These are phyloP conservation scores for Capitulum mitella DNA, from an alignment of 2,888 invertebrate genomes.

Conservation along the genomic window DNA sequence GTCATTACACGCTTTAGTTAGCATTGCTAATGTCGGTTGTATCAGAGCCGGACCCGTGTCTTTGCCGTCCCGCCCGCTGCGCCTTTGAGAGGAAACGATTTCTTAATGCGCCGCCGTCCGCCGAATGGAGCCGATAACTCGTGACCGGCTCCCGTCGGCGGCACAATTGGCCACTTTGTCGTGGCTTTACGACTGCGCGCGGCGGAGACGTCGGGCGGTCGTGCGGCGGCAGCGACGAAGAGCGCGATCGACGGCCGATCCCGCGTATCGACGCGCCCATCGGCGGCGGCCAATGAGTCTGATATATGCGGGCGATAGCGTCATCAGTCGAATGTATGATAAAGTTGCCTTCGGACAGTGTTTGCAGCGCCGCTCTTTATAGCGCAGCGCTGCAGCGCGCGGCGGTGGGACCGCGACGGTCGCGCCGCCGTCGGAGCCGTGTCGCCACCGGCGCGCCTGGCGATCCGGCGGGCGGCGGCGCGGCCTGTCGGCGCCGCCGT, in stretches of 20 bases:
- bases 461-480: no score
- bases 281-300: background rate
- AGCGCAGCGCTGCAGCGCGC: background rate
- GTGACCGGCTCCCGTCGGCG: background rate
- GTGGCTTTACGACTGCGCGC: background rate
- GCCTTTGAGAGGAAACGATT: background rate
- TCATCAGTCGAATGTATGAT: background rate
- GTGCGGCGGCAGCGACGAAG: background rate
- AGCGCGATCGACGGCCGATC: background rate
- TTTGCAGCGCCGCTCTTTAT: background rate
- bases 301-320: background rate
- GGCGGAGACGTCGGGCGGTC: no score
- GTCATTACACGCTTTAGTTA: background rate
- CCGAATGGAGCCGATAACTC: background rate
- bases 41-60: background rate
- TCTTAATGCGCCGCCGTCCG: no score
- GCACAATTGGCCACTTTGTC: background rate
- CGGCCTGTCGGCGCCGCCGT: no score
- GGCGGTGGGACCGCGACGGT: background rate
- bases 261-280: background rate
- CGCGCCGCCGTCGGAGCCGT: background rate
- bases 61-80: background rate
- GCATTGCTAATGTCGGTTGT: background rate
- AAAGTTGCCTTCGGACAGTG: background rate
- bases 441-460: background rate